Conservation (phyloP, 2,113 vertebrate species). For the Nesogale talazaci region DNA sequence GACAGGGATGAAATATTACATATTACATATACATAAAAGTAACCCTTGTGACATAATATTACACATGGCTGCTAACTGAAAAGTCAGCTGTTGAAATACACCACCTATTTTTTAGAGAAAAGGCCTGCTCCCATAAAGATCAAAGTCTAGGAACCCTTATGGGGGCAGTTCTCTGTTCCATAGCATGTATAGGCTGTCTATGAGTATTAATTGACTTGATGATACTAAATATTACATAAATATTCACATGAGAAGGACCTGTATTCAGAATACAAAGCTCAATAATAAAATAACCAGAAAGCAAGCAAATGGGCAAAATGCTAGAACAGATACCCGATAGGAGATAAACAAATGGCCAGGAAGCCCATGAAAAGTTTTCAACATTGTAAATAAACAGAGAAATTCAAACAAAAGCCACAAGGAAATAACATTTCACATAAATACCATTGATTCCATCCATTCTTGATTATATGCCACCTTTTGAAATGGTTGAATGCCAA, state of each 20-base stretch:
- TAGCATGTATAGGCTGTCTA: background rate
- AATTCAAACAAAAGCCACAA: background rate
- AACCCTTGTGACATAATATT: background rate
- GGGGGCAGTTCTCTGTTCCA: background rate
- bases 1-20: background rate
- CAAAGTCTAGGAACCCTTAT: background rate
- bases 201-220: background rate
- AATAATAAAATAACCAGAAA: background rate
- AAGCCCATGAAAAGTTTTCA: background rate
- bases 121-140: background rate
- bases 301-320: conserved; percentile 22
- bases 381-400: background rate
- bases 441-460: background rate
- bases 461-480: too few relatives aligned
- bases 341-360: background rate
- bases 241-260: background rate
- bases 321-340: background rate
- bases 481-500: too few relatives aligned
- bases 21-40: background rate
- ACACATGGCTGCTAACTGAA: background rate
- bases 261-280: background rate
- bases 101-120: background rate
- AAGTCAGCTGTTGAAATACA: background rate
- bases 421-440: background rate
- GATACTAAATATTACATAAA: background rate